phyloP scores from a whole-genome alignment of 2,888 invertebrate genomes.

The Sinelater perroti region DNA sequence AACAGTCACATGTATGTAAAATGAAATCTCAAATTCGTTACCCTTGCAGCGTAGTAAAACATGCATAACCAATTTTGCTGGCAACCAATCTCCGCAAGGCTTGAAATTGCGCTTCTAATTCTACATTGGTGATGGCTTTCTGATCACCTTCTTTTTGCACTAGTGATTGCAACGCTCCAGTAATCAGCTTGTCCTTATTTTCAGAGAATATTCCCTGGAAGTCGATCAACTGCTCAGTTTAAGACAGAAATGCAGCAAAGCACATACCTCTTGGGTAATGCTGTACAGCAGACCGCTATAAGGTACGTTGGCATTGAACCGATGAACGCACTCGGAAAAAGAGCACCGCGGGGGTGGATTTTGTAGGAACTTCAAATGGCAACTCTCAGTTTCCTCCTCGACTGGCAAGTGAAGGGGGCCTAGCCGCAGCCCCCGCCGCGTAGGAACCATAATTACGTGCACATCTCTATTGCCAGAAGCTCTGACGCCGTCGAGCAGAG shows the following conservation, averaged over 20 bases:
- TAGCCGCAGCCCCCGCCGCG: constrained; percentile 86
- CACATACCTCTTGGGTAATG: constrained; percentile 92
- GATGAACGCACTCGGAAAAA: constrained; percentile 83
- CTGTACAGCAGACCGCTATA: constrained; percentile 97
- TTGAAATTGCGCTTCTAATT: constrained; percentile 95
- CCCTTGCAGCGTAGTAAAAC: constrained; percentile 90
- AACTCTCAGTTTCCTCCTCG: constrained; percentile 96
- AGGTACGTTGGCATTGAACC: constrained; percentile 97
- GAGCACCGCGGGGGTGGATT: constrained; percentile 70
- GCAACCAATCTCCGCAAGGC: constrained; percentile 92
- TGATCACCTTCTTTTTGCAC: constrained; percentile 76
- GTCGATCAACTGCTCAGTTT: background rate
- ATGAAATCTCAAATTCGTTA: constrained; percentile 57
- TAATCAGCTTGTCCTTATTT: constrained; percentile 97
- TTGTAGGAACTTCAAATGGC: constrained; percentile 82
- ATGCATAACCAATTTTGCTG: constrained; percentile 97
- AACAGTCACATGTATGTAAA: background rate
- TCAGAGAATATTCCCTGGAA: constrained; percentile 93
- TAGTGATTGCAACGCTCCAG: constrained; percentile 86
- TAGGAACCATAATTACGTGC: constrained; percentile 87
- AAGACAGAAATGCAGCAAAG: background rate
- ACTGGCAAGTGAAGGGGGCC: constrained; percentile 90
- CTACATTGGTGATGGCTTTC: constrained; percentile 70
- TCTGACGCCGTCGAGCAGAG: constrained; percentile 94
- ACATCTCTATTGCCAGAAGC: constrained; percentile 97